These are phyloP conservation scores for Catharus bicknelli DNA, from an alignment of 2,113 vertebrate genomes.

Conservation along the genomic window DNA sequence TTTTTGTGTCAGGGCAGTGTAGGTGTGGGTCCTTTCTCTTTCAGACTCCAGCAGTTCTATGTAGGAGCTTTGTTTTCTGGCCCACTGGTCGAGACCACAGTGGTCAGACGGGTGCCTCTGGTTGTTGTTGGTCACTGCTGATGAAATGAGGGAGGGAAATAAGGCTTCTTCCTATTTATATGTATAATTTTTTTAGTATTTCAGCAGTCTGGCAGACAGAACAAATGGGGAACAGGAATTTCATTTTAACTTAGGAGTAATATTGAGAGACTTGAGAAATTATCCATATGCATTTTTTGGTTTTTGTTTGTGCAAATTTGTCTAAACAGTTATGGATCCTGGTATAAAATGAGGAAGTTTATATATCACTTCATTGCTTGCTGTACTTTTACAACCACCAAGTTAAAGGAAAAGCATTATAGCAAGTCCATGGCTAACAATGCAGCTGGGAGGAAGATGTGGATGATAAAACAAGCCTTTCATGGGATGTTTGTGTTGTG, in stretches of 20 bases:
- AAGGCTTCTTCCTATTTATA: not conserved
- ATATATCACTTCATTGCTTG: accelerated
- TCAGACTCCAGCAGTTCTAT: accelerated
- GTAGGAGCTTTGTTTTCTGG: not conserved
- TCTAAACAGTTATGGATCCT: not conserved
- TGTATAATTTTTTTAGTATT: not conserved
- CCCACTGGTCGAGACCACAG: accelerated
- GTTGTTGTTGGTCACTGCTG: not conserved
- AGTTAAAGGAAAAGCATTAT: not conserved
- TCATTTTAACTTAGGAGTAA: not conserved
- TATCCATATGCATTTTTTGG: not conserved
- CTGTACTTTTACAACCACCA: not conserved
- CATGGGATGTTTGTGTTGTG: not conserved
- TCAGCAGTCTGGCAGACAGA: not conserved
- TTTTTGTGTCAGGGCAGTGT: not conserved
- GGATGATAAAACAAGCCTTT: not conserved
- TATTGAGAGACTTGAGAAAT: accelerated
- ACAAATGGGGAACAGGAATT: not conserved
- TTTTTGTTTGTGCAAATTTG: not conserved
- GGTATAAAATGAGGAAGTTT: not conserved
- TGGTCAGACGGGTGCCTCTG: not conserved
- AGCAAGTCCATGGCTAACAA: not conserved
- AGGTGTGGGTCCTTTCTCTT: not conserved
- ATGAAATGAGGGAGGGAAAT: not conserved
- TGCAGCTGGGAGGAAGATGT: not conserved